These are phyloP conservation scores for Himalopsyche japonica DNA, from an alignment of 2,888 invertebrate genomes.

Conservation along the genomic window DNA sequence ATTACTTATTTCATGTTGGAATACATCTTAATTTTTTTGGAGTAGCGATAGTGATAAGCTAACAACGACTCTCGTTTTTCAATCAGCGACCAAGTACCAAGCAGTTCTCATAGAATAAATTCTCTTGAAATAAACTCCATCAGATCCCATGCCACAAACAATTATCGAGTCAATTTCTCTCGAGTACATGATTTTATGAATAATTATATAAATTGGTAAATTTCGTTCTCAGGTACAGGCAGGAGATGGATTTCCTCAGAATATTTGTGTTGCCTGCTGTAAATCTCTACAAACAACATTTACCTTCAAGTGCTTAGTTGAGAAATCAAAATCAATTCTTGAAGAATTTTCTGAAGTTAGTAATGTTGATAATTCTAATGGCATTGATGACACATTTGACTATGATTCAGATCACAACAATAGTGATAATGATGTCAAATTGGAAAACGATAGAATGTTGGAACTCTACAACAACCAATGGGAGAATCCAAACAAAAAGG, in stretches of 20 bases:
- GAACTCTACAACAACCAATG: not conserved
- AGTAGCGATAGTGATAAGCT: too few relatives aligned
- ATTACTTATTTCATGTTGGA: too few relatives aligned
- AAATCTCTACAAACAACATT: constrained; percentile 56
- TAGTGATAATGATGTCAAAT: not conserved
- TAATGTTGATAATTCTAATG: not conserved
- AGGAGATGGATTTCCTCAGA: constrained; percentile 49
- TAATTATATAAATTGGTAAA: not conserved
- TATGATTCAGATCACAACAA: not conserved
- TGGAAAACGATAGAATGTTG: not conserved
- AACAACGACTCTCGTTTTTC: too few relatives aligned
- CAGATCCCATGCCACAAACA: too few relatives aligned
- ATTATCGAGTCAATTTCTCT: too few relatives aligned
- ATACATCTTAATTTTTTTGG: too few relatives aligned
- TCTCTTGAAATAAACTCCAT: too few relatives aligned
- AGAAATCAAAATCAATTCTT: constrained; percentile 50
- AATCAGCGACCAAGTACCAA: too few relatives aligned
- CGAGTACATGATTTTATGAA: too few relatives aligned
- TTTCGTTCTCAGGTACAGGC: constrained; percentile 45
- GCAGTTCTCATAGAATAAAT: too few relatives aligned
- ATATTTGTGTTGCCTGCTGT: constrained; percentile 54
- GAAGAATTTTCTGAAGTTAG: constrained; percentile 41
- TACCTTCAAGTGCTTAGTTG: constrained; percentile 55
- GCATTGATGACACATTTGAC: not conserved
- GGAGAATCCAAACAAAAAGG: not conserved